Base-by-base conservation (phyloP, 1,140 invertebrate genomes). In the Aleiodes sp. region DNA sequence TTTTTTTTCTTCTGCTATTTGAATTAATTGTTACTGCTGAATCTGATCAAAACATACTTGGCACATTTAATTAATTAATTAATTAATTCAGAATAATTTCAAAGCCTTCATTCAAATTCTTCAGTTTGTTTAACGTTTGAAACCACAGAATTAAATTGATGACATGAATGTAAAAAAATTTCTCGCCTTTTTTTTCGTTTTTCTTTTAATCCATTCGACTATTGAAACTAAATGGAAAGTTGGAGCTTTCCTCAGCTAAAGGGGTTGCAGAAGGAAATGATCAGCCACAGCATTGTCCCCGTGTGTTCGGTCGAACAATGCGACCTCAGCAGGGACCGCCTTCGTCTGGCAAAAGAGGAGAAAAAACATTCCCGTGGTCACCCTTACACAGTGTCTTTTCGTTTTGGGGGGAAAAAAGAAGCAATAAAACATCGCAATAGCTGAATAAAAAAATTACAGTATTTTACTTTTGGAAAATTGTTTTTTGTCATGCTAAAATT, bases 221-320 rank as follows among this genome's bases (percentile, higher is more conserved):
- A 57, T 29, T 26, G 52, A 57, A 29, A 57, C 52, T 57, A 29
- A 57, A 29, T 26, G 52, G 52, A 26, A 57, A 26, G 52, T 24
- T 24, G 21, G 26, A 57, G 26, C 21, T 57, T 57, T 57, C 21
- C 52, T 57, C 26, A 57, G 52, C 52, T 57, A 57, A 29, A 57
- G 52, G 65, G 52, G 65, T 67, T 59, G 46, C 56, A 60, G 65
- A 67, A 67, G 56, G 65, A 67, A 67, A 67, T 67, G 65, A 67
- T 67, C 65, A 67, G 65, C 56, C 65, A 37, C 16, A 56, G 65
- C 65, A 67, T 67, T 67, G 65, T 67, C 28, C 39, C 39, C 39
- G 39, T 16, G n/a, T n/a, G 39, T 43, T 43, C 39, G 39, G 39
- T 43, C 39, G 39, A 43, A 43, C 39, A 43, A 43, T 43, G 39